Base-by-base conservation (phyloP, 2,888 invertebrate species). In the Sycophila texana region DNA sequence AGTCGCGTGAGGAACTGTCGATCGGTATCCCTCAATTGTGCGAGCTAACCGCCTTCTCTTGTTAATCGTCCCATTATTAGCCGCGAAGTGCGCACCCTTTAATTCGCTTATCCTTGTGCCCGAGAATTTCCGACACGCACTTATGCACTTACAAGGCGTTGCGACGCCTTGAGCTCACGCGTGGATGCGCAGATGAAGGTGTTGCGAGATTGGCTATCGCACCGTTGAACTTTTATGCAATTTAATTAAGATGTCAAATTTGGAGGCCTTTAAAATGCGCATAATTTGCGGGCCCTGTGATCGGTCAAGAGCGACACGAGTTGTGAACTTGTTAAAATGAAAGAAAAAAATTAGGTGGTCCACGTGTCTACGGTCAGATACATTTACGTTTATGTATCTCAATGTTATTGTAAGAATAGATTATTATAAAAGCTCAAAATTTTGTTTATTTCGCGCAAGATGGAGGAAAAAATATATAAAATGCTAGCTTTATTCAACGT, bases 231-330 rank as follows among this genome's bases (percentile, higher is more conserved):
- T 20, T 66, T 77, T 77, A 53, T 65, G 39, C 26, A 49, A 0
- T 67, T 78, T 81, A 81, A 81, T 81, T 78, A 72, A 81, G 81
- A 75, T 65, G 81, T 81, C 78, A 39, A 78, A 78, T 67, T 74
- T 58, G 58, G 66, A 20, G 22, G 67, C 20, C 61, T 58, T 80
- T 58, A 68, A 61, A 75, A 65, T 47, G 68, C 70, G 70, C 65
- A 47, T 30, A 55, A 39, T n/a, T 16, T 20, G 30, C 26, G 14
- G 14, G 39, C 39, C 39, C 39, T 10, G 39, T 39, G 39, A 39
- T 39, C 7, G 7, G 39, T 10, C 10, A 39, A 39, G 7, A 39
- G 1, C 39, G 39, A 39, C 39, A 10, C 1, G 1, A 39, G 39
- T 39, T 39, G 10, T 39, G 10, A 39, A 10, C 1, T 1, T 30